Evolutionary conservation across 2,113 vertebrate genomes (phyloP), one percentile per base, ranked within the genome.

Genomic region (Nesoenas mayeri): DNA sequence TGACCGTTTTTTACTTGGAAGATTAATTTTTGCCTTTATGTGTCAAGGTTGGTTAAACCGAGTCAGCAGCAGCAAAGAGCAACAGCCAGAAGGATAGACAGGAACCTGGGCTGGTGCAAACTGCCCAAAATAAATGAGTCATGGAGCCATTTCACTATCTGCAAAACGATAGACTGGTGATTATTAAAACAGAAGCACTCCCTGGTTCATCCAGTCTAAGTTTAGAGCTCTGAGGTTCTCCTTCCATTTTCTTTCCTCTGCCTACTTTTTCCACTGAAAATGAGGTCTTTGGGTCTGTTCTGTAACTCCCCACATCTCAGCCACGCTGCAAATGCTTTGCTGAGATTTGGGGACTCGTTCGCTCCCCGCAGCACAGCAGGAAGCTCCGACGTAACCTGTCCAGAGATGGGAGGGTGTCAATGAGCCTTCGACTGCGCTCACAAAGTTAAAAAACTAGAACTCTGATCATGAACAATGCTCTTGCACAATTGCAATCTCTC

Each of bases 1-100:
- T 96, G 96, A 95, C 95, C 79, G 79, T 96, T 94, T 87, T 94
- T 95, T 94, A 78, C 79, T 94, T 58, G 80, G 82, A 96, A 98
- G 97, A 98, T 98, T 95, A 91, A 97, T 96, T 96, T 83, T 86
- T 96, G 95, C 97, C 95, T 97, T 92, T 69, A 53, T 86, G 95
- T 85, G 92, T 97, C 97, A 78, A 83, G 89, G 95, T 84, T 91
- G 97, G 96, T 97, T 95, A 94, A 97, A 96, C 34, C 1, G 19
- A 97, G 96, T 79, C 88, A 74, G 85, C 89, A 95, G 94, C 88
- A 80, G 54, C 31, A 48, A 26, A 74, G 89, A 87, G 56, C 57
- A n/a, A 64, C 5, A 56, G 92, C 65, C 79, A 92, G 91, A 95
- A 93, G 79, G 8, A 64, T 57, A 79, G 96, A 69, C 94, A 97